Evolutionary conservation across 1,140 invertebrate species (phyloP).

Genomic region (Scaptodrosophila lebanonensis): DNA sequence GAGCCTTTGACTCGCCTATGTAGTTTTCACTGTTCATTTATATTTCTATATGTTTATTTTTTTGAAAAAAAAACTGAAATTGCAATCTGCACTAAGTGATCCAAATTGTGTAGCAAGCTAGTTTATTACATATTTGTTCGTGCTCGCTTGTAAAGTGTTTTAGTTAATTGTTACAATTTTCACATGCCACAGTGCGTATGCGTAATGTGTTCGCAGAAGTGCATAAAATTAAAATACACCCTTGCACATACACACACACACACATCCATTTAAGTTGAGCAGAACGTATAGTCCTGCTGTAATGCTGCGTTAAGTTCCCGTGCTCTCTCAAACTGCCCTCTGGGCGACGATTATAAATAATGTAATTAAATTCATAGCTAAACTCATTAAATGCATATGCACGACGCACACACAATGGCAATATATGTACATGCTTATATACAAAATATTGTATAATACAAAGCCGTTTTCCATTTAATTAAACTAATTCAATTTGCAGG

Average conservation of each 20-base stretch:
- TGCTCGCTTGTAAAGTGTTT: constrained; percentile 1
- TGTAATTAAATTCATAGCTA: constrained; percentile 55
- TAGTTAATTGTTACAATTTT: neutral
- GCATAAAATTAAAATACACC: constrained; percentile 7
- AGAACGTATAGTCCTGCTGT: no score
- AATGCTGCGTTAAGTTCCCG: no score
- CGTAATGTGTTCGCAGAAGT: constrained; percentile 28
- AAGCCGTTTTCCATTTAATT: constrained; percentile 59
- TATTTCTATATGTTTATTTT: no score
- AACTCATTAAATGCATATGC: no score
- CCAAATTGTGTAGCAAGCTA: constrained; percentile 52
- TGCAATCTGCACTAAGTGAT: constrained; percentile 66
- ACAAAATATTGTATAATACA: constrained; percentile 18
- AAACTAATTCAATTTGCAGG: constrained; percentile 57
- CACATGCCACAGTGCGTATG: constrained; percentile 54
- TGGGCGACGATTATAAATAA: constrained; percentile 46
- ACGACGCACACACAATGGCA: constrained; percentile 33
- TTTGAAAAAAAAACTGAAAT: constrained; percentile 53
- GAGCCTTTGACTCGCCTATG: no score
- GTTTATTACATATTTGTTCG: constrained; percentile 17
- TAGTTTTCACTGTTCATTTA: no score
- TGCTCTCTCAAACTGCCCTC: constrained; percentile 37
- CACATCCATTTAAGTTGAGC: no score
- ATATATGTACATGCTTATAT: neutral
- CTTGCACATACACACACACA: no score